Evolutionary conservation across 1,140 invertebrate genomes (phyloP).

Genomic region (Sycobia sp.): DNA sequence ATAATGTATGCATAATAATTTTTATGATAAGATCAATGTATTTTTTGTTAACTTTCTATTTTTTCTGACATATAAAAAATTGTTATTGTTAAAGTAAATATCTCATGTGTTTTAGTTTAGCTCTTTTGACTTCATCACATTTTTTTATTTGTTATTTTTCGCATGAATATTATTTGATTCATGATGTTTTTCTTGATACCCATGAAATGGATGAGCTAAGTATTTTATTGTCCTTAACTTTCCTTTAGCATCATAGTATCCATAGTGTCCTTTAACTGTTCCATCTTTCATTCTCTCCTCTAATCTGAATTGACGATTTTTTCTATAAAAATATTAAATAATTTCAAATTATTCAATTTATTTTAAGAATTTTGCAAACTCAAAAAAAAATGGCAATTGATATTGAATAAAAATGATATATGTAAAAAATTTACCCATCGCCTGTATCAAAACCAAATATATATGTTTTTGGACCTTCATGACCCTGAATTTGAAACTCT

Average conservation of each 20-base stretch:
- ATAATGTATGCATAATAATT: slow-evolving; percentile 17
- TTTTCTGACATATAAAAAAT: slow-evolving; percentile 40
- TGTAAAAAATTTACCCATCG: slow-evolving; percentile 69
- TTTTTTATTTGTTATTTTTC: neutral
- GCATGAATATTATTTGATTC: slow-evolving; percentile 38
- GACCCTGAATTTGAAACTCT: slow-evolving; percentile 70
- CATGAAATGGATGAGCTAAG: slow-evolving; percentile 71
- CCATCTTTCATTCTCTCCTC: slow-evolving; percentile 80
- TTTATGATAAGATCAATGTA: slow-evolving; percentile 21
- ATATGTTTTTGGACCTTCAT: slow-evolving; percentile 82
- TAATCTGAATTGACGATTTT: slow-evolving; percentile 80
- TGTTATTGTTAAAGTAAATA: slow-evolving; percentile 50
- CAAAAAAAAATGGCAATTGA: neutral
- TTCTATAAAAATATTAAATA: slow-evolving; percentile 59
- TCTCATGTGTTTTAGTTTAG: slow-evolving; percentile 39
- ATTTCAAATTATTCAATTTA: neutral
- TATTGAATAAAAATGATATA: slow-evolving; percentile 3
- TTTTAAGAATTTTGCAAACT: neutral
- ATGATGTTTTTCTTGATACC: slow-evolving; percentile 67
- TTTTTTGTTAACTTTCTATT: slow-evolving; percentile 34
- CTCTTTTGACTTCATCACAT: slow-evolving; percentile 11
- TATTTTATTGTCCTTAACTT: slow-evolving; percentile 82
- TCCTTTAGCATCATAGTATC: slow-evolving; percentile 78
- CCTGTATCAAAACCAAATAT: slow-evolving; percentile 88
- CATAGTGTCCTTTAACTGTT: slow-evolving; percentile 80